Conservation (phyloP, 2,113 vertebrate genomes). For the Electrona antarctica region DNA sequence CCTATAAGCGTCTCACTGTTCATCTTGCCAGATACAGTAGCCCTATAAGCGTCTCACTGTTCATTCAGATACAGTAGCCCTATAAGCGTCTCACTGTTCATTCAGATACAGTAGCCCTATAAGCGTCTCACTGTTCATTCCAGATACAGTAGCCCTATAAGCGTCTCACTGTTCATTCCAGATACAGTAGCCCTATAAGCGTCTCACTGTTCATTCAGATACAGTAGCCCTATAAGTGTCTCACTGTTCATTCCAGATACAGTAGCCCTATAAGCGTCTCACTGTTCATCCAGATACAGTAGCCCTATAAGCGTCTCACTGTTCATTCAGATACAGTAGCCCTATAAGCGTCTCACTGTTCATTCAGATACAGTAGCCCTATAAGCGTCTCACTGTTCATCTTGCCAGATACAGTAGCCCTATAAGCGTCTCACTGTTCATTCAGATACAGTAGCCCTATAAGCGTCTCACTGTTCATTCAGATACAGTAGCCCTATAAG, state of each 20-base stretch:
- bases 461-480: slow-evolving; percentile 2
- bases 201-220: slow-evolving; percentile 7
- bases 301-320: slow-evolving; percentile 2
- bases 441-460: not conserved
- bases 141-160: not conserved
- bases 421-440: slow-evolving; percentile 3
- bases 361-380: not conserved
- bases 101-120: not conserved
- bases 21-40: not conserved
- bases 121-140: slow-evolving; percentile 2
- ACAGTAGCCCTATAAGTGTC: not conserved
- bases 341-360: slow-evolving; percentile 3
- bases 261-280: not conserved
- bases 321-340: not conserved
- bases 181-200: not conserved
- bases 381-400: slow-evolving; percentile 1
- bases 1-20: slow-evolving; percentile 3
- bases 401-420: no score
- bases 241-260: slow-evolving; percentile 1
- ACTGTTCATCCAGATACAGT: not conserved
- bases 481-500: not conserved
- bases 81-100: slow-evolving; percentile 3
- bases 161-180: slow-evolving; percentile 2
- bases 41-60: slow-evolving; percentile 4
- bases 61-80: not conserved